phyloP scores from a whole-genome alignment of 2,113 vertebrate species.

The Osmerus mordax region DNA sequence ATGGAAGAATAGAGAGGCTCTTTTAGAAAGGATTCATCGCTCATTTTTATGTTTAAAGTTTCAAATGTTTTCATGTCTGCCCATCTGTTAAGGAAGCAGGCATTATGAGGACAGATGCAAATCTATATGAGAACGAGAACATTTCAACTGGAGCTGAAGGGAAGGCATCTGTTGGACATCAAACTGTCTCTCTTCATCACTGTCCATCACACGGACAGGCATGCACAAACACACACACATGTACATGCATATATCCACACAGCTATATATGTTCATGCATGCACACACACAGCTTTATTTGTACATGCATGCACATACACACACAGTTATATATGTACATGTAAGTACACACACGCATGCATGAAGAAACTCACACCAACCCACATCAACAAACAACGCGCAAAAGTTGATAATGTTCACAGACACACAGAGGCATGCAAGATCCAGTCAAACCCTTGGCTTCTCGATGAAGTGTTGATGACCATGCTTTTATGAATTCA shows the following conservation, averaged over 20 bases:
- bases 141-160: not conserved
- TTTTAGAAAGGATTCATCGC: conserved; percentile 19
- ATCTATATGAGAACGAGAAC: not conserved
- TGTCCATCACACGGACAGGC: not conserved
- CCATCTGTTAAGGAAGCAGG: conserved; percentile 8
- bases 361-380: too few relatives aligned
- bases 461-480: conserved; percentile 15
- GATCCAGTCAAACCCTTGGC: not conserved
- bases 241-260: not conserved
- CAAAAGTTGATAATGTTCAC: not conserved
- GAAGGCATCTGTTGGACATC: not conserved
- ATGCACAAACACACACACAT: not conserved
- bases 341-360: not conserved
- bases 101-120: not conserved
- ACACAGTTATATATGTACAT: not conserved
- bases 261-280: not conserved
- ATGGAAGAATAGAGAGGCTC: conserved; percentile 29
- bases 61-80: conserved; percentile 6
- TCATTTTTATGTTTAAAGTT: conserved; percentile 24
- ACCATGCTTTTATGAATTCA: conserved; percentile 15
- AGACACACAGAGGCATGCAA: not conserved
- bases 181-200: not conserved
- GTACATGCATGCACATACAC: not conserved
- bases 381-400: not conserved
- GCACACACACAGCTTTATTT: not conserved